phyloP scores from a whole-genome alignment of 2,888 invertebrate genomes.

The Unio delphinus region DNA sequence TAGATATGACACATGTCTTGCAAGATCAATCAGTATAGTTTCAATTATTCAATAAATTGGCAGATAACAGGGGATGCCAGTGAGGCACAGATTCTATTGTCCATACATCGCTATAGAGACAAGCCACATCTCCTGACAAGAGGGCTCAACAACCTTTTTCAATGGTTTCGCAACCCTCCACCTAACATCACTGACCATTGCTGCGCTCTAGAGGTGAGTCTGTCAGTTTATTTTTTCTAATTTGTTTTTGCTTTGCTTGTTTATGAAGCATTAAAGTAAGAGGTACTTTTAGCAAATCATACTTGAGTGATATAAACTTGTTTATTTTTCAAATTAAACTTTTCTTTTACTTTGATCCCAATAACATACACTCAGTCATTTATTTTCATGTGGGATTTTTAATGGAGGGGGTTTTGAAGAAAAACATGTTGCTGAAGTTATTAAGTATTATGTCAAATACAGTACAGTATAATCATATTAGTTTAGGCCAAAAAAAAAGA shows the following conservation, averaged over 20 bases:
- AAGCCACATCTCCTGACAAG: constrained; percentile 86
- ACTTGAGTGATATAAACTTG: not conserved
- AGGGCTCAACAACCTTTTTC: constrained; percentile 89
- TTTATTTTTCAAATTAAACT: not conserved
- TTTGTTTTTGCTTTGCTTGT: constrained; percentile 1
- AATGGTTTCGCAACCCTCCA: constrained; percentile 75
- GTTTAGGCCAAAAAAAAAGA: too few relatives aligned
- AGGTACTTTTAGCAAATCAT: not conserved
- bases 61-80: constrained; percentile 93
- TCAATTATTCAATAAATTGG: constrained; percentile 3
- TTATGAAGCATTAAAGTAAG: not conserved
- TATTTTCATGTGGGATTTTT: too few relatives aligned
- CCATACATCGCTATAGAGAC: constrained; percentile 86
- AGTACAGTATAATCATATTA: too few relatives aligned
- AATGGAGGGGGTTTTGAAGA: too few relatives aligned
- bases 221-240: not conserved
- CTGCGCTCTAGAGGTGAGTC: constrained; percentile 55
- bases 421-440: too few relatives aligned
- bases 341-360: not conserved
- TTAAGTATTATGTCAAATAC: too few relatives aligned
- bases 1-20: too few relatives aligned
- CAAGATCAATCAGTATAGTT: too few relatives aligned
- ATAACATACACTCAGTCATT: not conserved
- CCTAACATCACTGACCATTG: constrained; percentile 46
- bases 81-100: constrained; percentile 90